Evolutionary conservation across 2,888 invertebrate species (phyloP), one percentile per base, ranked within the genome.

Genomic region (Leucania comma): DNA sequence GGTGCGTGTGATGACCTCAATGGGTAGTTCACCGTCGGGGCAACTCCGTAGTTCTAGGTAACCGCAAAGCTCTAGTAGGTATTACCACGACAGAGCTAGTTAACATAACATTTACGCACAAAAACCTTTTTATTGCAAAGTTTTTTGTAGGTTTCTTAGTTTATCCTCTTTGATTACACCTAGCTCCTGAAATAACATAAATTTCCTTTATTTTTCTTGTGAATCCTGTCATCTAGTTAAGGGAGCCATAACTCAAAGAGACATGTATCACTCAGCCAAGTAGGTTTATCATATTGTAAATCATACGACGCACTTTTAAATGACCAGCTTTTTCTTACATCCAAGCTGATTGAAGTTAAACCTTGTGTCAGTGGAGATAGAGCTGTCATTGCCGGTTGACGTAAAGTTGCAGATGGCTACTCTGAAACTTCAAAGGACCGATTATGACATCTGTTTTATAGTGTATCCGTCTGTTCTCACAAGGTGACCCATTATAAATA

Each of bases 231-330:
- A 51, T 50, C 59, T 63, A 68, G 57, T 61, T 68, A 65, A 50
- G 62, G 64, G 56, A 50, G 57, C 73, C 73, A 77, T 77, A 67
- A 80, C 67, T 81, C 75, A 76, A 87, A 79, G 80, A 86, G 89
- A 91, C 90, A 90, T 86, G 85, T 87, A 89, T 91, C 91, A 90
- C 87, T 91, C 91, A 86, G 78, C 88, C 80, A 90, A 87, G 82
- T 87, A 86, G 90, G 91, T 91, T 91, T 90, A 90, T 90, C 84
- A 85, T 88, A 84, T 85, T 80, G 87, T 90, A 90, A 90, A 90
- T 90, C 90, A 90, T 89, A 87, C 62, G 73, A 78, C 81, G 84
- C 75, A 72, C 79, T 78, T 79, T 75, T 77, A 69, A 74, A 78
- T 72, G 32, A 75, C 82, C 62, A 72, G 38, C 12, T 22, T 48